Conservation (phyloP, 64 coral and sea anemone species). For the Catalaphyllia jardinei region DNA sequence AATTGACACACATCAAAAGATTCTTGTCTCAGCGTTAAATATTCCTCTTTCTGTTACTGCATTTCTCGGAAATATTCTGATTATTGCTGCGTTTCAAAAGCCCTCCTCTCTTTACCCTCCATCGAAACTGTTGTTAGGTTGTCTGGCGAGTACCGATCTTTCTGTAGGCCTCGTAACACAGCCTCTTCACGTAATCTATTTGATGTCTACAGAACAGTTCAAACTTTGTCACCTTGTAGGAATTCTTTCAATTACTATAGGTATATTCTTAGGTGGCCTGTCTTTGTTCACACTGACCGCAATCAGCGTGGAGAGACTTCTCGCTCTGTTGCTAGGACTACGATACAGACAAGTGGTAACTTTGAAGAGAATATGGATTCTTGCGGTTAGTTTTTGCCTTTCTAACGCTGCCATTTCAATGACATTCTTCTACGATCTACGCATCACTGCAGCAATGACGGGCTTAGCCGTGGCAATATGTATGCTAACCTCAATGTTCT, state of each 20-base stretch:
- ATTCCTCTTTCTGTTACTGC: no score
- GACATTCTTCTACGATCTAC: background rate
- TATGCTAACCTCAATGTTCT: background rate
- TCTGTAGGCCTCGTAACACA: background rate
- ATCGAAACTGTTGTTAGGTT: background rate
- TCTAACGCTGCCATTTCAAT: background rate
- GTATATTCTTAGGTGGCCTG: background rate
- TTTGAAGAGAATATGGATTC: background rate
- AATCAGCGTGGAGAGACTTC: constrained; percentile 16
- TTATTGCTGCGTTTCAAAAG: background rate
- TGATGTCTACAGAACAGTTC: background rate
- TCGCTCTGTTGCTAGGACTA: background rate
- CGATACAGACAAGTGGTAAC: constrained; percentile 18
- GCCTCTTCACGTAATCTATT: background rate
- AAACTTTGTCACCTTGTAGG: background rate
- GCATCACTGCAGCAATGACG: background rate
- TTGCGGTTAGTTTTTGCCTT: background rate
- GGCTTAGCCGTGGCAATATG: background rate
- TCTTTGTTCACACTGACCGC: constrained; percentile 11
- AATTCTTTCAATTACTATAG: background rate
- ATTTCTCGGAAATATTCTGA: no score
- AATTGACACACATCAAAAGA: no score
- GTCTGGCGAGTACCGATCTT: constrained; percentile 3
- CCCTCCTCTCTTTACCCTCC: background rate
- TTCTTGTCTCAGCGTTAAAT: no score